Percentiles rank a stretch among this genome's conserved stretches.
These are phyloP conservation scores for Lacerta bilineata DNA, from an alignment of 2,797 vertebrate genomes.

Conservation along the genomic window DNA sequence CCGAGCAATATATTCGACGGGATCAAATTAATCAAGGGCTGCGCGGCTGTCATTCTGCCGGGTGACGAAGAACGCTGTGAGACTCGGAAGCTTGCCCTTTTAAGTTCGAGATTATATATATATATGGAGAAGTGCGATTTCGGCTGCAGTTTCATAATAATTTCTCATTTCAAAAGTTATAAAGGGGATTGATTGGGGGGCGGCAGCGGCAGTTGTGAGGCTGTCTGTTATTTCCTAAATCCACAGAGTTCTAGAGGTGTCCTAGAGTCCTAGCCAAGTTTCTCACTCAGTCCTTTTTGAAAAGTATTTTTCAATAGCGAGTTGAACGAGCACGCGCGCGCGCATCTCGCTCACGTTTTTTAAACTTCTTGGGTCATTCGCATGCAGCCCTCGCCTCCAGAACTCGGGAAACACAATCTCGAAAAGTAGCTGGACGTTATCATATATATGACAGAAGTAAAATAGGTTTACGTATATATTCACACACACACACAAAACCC, in stretches of 20 bases:
- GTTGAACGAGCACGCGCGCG: too few relatives aligned
- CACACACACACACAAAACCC: too few relatives aligned
- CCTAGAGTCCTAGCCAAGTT: too few relatives aligned
- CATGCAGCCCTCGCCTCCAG: not conserved
- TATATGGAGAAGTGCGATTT: too few relatives aligned
- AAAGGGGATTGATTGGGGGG: not conserved
- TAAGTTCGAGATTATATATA: too few relatives aligned
- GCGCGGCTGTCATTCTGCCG: not conserved
- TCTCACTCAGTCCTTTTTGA: too few relatives aligned
- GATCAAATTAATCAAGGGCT: not conserved
- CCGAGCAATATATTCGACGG: not conserved
- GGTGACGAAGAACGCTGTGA: not conserved
- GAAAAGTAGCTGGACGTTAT: not conserved
- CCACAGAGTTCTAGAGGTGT: not conserved
- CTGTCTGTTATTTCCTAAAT: not conserved
- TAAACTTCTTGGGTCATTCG: not conserved
- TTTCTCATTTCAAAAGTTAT: too few relatives aligned
- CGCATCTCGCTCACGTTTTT: too few relatives aligned
- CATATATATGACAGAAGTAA: not conserved
- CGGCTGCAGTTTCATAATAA: not conserved
- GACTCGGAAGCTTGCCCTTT: not conserved
- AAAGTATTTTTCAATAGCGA: too few relatives aligned
- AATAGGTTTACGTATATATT: not conserved
- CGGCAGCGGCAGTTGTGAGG: not conserved
- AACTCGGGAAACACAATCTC: not conserved